Evolutionary conservation across 2,888 invertebrate species (phyloP).

Genomic region (Chirona hameri): DNA sequence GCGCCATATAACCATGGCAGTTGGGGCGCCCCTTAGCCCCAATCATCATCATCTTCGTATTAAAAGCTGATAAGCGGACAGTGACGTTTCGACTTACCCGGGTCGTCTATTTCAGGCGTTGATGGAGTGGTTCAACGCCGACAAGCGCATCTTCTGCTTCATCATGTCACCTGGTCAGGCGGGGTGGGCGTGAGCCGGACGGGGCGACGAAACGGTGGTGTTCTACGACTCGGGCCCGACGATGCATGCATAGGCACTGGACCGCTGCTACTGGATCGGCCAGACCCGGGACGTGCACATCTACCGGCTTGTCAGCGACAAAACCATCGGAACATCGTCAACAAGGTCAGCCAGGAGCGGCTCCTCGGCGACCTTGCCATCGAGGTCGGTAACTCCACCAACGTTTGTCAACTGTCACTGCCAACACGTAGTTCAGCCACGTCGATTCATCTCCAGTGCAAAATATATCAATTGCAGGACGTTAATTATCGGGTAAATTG

Average conservation of each 20-base stretch:
- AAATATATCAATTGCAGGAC: too few relatives aligned
- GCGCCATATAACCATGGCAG: too few relatives aligned
- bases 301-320: constrained; percentile 86
- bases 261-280: constrained; percentile 96
- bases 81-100: too few relatives aligned
- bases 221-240: constrained; percentile 99
- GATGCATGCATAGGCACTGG: constrained; percentile 92
- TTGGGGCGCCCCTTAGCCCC: too few relatives aligned
- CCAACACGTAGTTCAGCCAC: too few relatives aligned
- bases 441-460: too few relatives aligned
- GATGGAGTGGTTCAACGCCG: constrained; percentile 97
- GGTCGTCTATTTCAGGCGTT: constrained; percentile 56
- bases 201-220: constrained; percentile 97
- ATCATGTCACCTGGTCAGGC: constrained; percentile 97
- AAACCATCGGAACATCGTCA: constrained; percentile 96
- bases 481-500: too few relatives aligned
- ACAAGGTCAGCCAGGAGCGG: constrained; percentile 97
- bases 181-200: constrained; percentile 98
- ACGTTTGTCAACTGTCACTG: too few relatives aligned
- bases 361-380: constrained; percentile 94
- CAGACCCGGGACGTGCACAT: constrained; percentile 99
- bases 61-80: too few relatives aligned
- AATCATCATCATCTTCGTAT: too few relatives aligned
- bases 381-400: constrained; percentile 98
- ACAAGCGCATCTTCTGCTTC: constrained; percentile 91